These are phyloP conservation scores for Ataeniobius toweri DNA, from an alignment of 2,797 vertebrate species.

Conservation along the genomic window DNA sequence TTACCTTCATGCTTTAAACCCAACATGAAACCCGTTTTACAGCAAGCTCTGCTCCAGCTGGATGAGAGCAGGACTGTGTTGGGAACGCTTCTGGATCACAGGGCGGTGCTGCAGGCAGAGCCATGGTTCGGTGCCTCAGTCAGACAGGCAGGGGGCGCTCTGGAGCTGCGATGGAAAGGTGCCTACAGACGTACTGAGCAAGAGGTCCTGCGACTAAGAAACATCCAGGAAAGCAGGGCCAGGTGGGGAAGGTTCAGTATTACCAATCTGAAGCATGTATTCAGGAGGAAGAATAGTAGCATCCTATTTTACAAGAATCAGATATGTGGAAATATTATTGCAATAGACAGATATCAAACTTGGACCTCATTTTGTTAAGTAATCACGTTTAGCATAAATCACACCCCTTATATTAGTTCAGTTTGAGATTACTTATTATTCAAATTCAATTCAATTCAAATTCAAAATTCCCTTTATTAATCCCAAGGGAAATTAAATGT, in stretches of 20 bases:
- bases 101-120: constrained; percentile 69
- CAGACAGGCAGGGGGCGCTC: constrained; percentile 70
- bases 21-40: neutral
- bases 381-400: no score
- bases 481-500: no score
- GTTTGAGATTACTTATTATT: no score
- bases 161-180: constrained; percentile 86
- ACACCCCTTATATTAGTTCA: no score
- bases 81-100: constrained; percentile 81
- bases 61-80: constrained; percentile 81
- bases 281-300: neutral
- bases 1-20: neutral
- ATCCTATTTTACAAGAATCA: neutral
- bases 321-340: neutral
- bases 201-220: constrained; percentile 80
- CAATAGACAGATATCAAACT: neutral
- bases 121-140: constrained; percentile 63
- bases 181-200: constrained; percentile 79
- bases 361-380: no score
- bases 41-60: constrained; percentile 84
- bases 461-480: no score
- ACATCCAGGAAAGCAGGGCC: constrained; percentile 72
- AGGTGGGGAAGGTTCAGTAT: constrained; percentile 72
- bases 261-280: neutral
- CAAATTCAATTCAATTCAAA: no score